Conservation (phyloP, 2,113 vertebrate genomes). For the Ploceus nigricollis region DNA sequence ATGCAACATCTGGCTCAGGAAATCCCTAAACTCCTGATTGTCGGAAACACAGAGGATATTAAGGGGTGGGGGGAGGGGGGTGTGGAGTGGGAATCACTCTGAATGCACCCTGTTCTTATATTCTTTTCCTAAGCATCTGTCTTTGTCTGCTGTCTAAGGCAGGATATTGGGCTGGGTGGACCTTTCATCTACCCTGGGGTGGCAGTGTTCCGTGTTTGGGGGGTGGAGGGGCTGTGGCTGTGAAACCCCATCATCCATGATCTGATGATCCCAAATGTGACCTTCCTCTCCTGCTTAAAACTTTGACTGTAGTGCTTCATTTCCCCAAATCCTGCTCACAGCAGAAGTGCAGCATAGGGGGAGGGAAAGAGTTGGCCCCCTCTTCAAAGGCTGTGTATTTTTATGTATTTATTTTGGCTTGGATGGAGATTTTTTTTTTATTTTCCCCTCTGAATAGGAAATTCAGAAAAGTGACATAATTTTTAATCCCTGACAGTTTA, state of each 20-base stretch:
- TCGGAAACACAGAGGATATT: neutral
- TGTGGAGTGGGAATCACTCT: neutral
- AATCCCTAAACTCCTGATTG: conserved; percentile 5
- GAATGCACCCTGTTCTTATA: neutral
- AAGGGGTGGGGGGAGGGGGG: too few relatives aligned
- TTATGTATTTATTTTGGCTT: conserved; percentile 37
- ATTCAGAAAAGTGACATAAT: conserved; percentile 57
- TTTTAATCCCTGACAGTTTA: conserved; percentile 64
- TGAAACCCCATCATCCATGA: neutral
- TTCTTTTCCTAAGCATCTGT: neutral
- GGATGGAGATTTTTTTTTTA: neutral
- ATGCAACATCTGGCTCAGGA: conserved; percentile 36
- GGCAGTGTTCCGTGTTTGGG: neutral
- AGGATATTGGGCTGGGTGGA: neutral
- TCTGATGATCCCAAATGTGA: neutral
- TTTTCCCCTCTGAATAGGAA: neutral
- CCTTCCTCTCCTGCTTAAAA: neutral
- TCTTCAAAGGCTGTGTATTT: neutral
- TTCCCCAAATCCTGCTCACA: neutral
- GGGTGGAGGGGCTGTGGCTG: neutral
- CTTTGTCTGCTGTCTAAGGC: neutral
- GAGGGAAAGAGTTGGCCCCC: neutral
- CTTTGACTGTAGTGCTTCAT: neutral
- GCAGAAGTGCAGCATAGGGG: neutral
- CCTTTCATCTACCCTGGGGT: neutral